Evolutionary conservation across 2,113 vertebrate genomes (phyloP).

Genomic region (Rafetus swinhoei): DNA sequence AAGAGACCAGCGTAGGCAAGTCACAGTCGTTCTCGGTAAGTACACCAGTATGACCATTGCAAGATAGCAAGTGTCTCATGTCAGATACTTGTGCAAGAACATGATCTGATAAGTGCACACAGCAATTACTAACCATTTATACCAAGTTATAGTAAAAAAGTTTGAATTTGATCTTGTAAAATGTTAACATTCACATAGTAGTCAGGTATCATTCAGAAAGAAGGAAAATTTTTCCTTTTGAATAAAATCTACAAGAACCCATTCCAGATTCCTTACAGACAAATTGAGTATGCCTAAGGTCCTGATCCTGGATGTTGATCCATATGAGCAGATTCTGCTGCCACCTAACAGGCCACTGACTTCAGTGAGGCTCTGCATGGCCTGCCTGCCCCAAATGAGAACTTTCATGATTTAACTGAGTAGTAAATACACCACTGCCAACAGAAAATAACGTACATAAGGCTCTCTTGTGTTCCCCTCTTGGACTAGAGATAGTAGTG

Average conservation of each 20-base stretch:
- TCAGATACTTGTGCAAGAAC: not conserved
- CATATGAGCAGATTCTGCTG: not conserved
- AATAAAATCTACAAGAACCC: not conserved
- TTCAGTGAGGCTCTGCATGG: not conserved
- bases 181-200: not conserved
- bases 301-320: not conserved
- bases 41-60: not conserved
- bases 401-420: not conserved
- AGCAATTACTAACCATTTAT: not conserved
- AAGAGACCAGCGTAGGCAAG: not conserved
- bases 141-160: fast-evolving
- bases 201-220: not conserved
- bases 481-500: fast-evolving
- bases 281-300: not conserved
- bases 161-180: not conserved
- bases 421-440: not conserved
- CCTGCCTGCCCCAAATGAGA: not conserved
- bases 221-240: not conserved
- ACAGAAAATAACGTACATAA: not conserved
- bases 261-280: not conserved
- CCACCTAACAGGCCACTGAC: not conserved
- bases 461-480: fast-evolving
- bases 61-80: not conserved
- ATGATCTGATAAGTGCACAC: not conserved
- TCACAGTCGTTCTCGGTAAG: not conserved